Evolutionary conservation across 1,140 invertebrate species (phyloP).

Genomic region (Ruditapes philippinarum): DNA sequence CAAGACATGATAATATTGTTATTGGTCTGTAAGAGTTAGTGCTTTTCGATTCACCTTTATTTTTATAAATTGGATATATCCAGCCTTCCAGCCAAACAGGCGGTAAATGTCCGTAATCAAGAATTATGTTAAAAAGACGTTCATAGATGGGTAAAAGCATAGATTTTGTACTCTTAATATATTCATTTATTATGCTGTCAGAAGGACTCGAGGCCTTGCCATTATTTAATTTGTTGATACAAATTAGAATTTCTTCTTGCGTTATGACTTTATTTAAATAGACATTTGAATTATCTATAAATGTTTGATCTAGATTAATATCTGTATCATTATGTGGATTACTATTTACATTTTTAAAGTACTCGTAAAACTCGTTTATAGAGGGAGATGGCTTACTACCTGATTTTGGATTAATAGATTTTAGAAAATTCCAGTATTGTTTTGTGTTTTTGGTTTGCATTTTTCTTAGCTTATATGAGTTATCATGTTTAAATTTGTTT

Average conservation of each 20-base stretch:
- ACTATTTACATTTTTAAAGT: background rate
- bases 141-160: background rate
- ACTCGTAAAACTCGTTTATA: background rate
- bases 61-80: background rate
- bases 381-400: background rate
- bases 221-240: conserved; percentile 46
- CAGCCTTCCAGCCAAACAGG: background rate
- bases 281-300: background rate
- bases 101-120: background rate
- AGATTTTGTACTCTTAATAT: background rate
- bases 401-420: no score
- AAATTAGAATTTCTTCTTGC: conserved; percentile 5
- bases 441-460: no score
- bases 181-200: background rate
- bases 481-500: no score
- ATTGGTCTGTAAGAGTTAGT: background rate
- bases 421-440: no score
- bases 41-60: background rate
- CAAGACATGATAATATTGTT: conserved; percentile 7
- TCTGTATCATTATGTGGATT: background rate
- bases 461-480: no score
- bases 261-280: background rate
- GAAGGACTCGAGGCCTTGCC: conserved; percentile 18
- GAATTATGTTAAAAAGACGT: background rate
- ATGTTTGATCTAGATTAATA: background rate